A percentile compares a stretch with the other conserved stretches of the same genome.
These are phyloP conservation scores for Acrobasis consociella DNA, from an alignment of 2,888 invertebrate genomes.

Conservation along the genomic window DNA sequence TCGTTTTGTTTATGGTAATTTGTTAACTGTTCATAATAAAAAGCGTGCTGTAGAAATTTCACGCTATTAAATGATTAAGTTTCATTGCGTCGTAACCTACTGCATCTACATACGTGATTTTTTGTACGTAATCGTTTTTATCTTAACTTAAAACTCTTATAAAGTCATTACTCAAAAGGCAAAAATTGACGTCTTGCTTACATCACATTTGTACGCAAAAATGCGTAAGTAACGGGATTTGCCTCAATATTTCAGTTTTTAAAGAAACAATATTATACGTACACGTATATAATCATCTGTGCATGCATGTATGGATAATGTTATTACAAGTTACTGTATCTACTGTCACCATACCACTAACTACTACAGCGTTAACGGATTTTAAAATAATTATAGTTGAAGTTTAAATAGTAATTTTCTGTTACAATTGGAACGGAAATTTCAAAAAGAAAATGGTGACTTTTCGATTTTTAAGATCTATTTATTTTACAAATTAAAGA, in stretches of 20 bases:
- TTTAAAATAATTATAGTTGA: no score
- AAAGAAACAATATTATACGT: not conserved
- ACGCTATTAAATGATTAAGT: conserved; percentile 4
- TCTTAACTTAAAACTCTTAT: conserved; percentile 26
- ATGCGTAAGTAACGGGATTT: not conserved
- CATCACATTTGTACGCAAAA: not conserved
- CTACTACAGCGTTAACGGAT: no score
- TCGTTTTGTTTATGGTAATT: conserved; percentile 21
- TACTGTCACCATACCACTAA: no score
- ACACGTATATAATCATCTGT: not conserved
- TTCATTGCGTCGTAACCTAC: conserved; percentile 7
- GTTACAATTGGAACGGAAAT: no score
- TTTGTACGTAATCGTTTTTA: conserved; percentile 7
- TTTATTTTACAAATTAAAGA: no score
- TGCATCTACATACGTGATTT: conserved; percentile 6
- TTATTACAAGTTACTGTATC: no score
- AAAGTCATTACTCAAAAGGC: not conserved
- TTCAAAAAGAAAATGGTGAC: no score
- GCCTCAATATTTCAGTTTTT: not conserved
- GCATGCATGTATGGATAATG: not conserved
- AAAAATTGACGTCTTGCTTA: not conserved
- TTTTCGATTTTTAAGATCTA: no score
- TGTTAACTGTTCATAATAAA: conserved; percentile 15
- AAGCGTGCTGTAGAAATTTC: conserved; percentile 17
- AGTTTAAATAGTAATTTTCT: no score